Evolutionary conservation across 1,140 invertebrate species (phyloP).

Genomic region (Dryas iulia): DNA sequence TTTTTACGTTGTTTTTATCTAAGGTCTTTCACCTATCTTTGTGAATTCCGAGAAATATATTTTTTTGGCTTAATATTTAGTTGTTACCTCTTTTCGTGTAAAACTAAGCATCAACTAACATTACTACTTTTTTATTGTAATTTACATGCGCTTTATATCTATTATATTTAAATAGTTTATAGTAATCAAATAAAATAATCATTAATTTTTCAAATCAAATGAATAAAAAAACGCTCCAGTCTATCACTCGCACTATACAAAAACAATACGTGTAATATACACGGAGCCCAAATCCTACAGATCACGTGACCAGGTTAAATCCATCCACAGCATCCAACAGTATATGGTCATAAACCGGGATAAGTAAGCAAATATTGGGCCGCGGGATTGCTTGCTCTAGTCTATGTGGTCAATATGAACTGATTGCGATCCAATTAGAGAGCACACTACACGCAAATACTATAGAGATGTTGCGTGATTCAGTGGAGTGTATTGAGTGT

Average conservation of each 20-base stretch:
- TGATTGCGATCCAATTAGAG: slow-evolving; percentile 31
- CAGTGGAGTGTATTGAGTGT: too few species aligned
- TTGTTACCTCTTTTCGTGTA: too few species aligned
- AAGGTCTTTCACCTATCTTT: too few species aligned
- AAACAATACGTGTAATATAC: slow-evolving; percentile 50
- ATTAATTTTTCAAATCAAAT: background rate
- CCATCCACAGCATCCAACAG: slow-evolving; percentile 43
- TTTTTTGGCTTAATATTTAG: too few species aligned
- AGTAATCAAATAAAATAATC: too few species aligned
- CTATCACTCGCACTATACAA: slow-evolving; percentile 26
- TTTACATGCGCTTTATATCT: too few species aligned
- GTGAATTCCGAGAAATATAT: too few species aligned
- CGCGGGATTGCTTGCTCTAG: slow-evolving; percentile 33
- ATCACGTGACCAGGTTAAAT: slow-evolving; percentile 57
- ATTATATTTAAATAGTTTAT: too few species aligned
- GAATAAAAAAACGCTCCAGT: background rate
- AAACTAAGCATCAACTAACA: too few species aligned
- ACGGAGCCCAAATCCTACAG: slow-evolving; percentile 47
- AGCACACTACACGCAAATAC: slow-evolving; percentile 19
- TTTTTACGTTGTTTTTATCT: too few species aligned
- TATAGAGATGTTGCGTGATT: too few species aligned
- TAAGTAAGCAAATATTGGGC: slow-evolving; percentile 51
- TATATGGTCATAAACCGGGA: slow-evolving; percentile 51
- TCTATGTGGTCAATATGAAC: slow-evolving; percentile 28
- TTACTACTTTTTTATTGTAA: too few species aligned